Evolutionary conservation across 92 coral and sea anemone species (phyloP), one percentile per base, ranked within the genome.

Genomic region (Galaxea fascicularis): DNA sequence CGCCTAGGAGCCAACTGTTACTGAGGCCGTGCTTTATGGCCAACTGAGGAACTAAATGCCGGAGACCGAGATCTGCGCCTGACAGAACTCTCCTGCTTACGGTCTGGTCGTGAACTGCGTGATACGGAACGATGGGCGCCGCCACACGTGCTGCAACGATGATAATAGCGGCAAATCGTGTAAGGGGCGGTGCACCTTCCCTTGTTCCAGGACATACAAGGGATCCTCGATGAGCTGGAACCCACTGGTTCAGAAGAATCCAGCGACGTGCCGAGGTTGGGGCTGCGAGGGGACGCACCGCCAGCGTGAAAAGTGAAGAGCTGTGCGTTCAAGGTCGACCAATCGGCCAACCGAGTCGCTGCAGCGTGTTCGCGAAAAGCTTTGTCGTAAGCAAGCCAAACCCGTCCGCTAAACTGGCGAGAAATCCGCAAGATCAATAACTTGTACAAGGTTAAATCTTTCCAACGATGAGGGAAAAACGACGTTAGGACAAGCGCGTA

Each of bases 121-220:
- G 59, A 25, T 0, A 27, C 44, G 3, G 77, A 12, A 12, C 44
- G 62, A 27, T 51, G 62, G 5, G 59, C 8, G 35, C 77, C 77
- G 11, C 22, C 44, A 18, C 77, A 26, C 1, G 77, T 26, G 25
- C 77, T 73, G 44, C 77, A 73, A 25, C 12, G 39, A 5, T 73
- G 60, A 14, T 14, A 25, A 12, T 47, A 73, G 12, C 13, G 59
- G 77, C 77, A 73, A 16, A 10, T 0, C 24, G 39, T 28, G 62
- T 73, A 73, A 16, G 77, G 77, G 62, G 77, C 59, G 12, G 62
- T 15, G 44, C 77, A 52, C 9, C 44, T 12, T 12, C 77, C 77
- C 62, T 52, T 47, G 41, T 73, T 73, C 62, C 77, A 73, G 0
- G 77, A 73, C 22, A 47, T 73, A n/a, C 77, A 73, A 25, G 44